phyloP scores from a whole-genome alignment of 2,888 invertebrate species.

The Netelia inedita region DNA sequence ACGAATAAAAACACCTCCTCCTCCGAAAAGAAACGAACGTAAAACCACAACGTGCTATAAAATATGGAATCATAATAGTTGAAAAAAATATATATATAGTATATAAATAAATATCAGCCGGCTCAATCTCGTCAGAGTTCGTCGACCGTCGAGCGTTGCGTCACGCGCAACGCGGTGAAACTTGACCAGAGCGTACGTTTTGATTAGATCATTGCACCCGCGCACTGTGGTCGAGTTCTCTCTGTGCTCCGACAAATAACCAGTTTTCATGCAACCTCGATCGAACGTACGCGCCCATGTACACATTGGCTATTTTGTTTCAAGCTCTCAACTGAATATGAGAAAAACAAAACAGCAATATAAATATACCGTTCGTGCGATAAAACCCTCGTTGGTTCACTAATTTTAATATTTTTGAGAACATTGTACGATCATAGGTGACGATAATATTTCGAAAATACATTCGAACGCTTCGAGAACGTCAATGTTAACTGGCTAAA shows the following conservation, averaged over 20 bases:
- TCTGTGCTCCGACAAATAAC: constrained; percentile 49
- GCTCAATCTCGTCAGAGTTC: constrained; percentile 32
- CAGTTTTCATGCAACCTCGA: constrained; percentile 35
- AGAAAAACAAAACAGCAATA: background rate
- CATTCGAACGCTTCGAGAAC: no score
- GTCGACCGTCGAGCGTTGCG: constrained; percentile 7
- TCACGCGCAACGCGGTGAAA: constrained; percentile 23
- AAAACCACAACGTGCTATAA: background rate
- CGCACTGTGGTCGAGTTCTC: constrained; percentile 25
- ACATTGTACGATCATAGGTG: no score
- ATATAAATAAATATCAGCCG: no score
- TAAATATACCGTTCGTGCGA: background rate
- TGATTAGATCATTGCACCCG: constrained; percentile 45
- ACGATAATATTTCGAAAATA: no score
- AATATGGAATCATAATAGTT: constrained; percentile 12
- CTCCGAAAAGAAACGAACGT: background rate
- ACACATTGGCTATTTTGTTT: constrained; percentile 3
- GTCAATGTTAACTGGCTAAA: no score
- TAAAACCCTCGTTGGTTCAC: no score
- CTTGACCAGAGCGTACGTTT: constrained; percentile 22
- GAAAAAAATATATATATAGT: background rate
- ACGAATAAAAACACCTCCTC: background rate
- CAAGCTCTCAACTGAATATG: background rate
- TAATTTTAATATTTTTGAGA: no score
- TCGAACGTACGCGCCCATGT: background rate